Evolutionary conservation across 2,113 vertebrate genomes (phyloP), one percentile per base, ranked within the genome.

Genomic region (Tupaia tana): DNA sequence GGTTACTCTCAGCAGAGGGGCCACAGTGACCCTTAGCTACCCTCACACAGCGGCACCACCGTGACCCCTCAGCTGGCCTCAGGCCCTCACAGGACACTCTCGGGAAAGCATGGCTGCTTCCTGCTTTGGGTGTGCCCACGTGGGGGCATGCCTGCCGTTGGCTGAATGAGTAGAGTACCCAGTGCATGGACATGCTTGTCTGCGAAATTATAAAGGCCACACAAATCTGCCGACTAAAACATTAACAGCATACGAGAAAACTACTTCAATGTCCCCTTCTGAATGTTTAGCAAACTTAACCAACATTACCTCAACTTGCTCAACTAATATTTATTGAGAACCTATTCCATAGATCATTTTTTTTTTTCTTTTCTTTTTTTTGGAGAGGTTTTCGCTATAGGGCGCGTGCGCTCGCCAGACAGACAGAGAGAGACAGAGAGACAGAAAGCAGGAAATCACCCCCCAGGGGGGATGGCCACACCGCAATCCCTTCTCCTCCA

Each of bases 51-150:
- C 19, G 8, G 70, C 14, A 24, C 18, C 18, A 2, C 16, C 0
- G 1, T 24, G 24, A 58, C 29, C 52, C 43, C 25, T 1, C 16
- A 12, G 63, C 12, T 3, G 24, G 2, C 29, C 27, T 20, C n/a
- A 18, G 66, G 83, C 1, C 0, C 4, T 54, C 43, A 9, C 10
- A 24, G 84, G 52, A 7, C 29, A 16, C 16, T 5, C 64, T 74
- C 24, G 16, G 11, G 29, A 71, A 77, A 18, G 58, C 5, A 0
- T 25, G 75, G 67, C 12, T 34, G 54, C 25, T 43, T 61, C 10
- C 24, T 31, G 56, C 13, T 75, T 11, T 2, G 1, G 11, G n/a
- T 31, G 64, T 85, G 67, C 64, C 43, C 18, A 3, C 0, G 22
- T 20, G 14, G 20, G 14, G 52, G 20, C 25, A n/a, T 9, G 24